Conservation (phyloP, 2,888 invertebrate genomes). For the Drosophila gaucha region DNA sequence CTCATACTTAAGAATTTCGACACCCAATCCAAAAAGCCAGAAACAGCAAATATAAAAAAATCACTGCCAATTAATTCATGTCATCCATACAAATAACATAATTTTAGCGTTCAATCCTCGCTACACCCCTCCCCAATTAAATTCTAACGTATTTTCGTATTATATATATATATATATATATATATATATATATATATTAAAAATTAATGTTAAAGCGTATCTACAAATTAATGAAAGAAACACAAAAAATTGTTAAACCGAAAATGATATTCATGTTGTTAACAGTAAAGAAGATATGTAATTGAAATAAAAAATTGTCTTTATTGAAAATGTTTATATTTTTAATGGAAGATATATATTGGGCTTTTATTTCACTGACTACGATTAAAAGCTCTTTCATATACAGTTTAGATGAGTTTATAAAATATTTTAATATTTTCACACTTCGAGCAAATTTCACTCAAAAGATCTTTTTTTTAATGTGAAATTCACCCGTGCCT, state of each 20-base stretch:
- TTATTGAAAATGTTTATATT: conserved; percentile 74
- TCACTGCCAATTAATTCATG: conserved; percentile 38
- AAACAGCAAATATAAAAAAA: conserved; percentile 7
- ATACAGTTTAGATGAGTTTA: conserved; percentile 55
- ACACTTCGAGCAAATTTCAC: conserved; percentile 37
- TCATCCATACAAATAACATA: conserved; percentile 8
- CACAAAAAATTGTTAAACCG: conserved; percentile 38
- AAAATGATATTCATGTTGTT: conserved; percentile 22
- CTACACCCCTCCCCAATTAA: conserved; percentile 23
- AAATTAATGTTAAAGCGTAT: conserved; percentile 46
- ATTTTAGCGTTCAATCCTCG: conserved; percentile 14
- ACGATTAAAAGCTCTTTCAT: conserved; percentile 60
- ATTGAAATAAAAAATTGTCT: conserved; percentile 69
- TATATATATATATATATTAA: conserved; percentile 45
- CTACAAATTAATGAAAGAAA: conserved; percentile 35
- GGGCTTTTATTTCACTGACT: conserved; percentile 67
- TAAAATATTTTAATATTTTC: conserved; percentile 34
- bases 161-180: conserved; percentile 47
- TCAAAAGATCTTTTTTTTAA: conserved; percentile 27
- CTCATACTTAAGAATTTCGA: conserved; percentile 48
- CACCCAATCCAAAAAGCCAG: conserved; percentile 27
- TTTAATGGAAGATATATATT: conserved; percentile 77
- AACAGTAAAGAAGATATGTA: conserved; percentile 43
- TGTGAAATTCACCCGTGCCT: conserved; percentile 39
- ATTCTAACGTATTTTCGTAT: conserved; percentile 52